Base-by-base conservation (phyloP, 92 coral and sea anemone genomes). In the Pocillopora grandis region DNA sequence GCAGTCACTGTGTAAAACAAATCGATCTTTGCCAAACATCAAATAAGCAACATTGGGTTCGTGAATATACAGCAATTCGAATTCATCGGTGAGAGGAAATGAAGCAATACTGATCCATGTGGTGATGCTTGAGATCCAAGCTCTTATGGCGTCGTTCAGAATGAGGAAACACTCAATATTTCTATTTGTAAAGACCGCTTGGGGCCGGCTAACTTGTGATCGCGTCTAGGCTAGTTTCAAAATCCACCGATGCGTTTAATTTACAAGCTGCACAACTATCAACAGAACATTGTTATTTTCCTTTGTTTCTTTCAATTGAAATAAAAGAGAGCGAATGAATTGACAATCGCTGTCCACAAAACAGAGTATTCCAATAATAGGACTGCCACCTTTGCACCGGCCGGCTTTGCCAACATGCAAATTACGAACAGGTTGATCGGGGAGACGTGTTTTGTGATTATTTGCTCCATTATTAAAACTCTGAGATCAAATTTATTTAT, bases 251-350 rank as follows among this genome's bases (percentile, higher is more conserved):
- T 64, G 72, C 8, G 72, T 2, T 64, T 10, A 80, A 80, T 80
- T 80, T 80, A 80, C 84, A 80, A 67, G 57, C 57, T 57, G 70
- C 84, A 57, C 42, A 80, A 80, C 67, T 66, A 19, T 62, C 36
- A 69, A 69, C 66, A 80, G 67, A 48, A 27, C 48, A 55, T 57
- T 80, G 68, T 66, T 80, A 33, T 68, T 71, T 42, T 18, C 76
- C 23, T 69, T 80, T 79, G 83, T 79, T 55, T 31, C 13, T 21
- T n/a, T 80, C 73, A 33, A 67, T 66, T 15, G 57, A 80, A 80
- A 49, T 70, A 17, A 80, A 27, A 73, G 56, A 36, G 72, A 35
- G 76, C 35, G 35, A 58, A 58, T 69, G 66, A 80, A 66, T 19
- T 58, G 58, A 18, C 67, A 58, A 57, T 37, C 37, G 21, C 76